Evolutionary conservation across 2,888 invertebrate species (phyloP).

Genomic region (Philereme vetulata): DNA sequence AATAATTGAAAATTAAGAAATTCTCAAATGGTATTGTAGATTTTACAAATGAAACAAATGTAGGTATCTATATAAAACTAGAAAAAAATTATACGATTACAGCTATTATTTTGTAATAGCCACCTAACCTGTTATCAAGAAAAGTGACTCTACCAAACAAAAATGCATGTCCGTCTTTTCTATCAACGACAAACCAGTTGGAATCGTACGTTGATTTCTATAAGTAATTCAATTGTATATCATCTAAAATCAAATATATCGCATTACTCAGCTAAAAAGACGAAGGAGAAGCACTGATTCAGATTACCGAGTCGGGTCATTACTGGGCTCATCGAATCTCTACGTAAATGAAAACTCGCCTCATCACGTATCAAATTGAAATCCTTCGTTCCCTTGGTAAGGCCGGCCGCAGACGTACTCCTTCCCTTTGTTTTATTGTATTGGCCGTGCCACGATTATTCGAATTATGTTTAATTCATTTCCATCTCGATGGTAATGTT

Average conservation of each 20-base stretch:
- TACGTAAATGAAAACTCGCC: constrained; percentile 78
- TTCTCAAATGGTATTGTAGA: too few species aligned
- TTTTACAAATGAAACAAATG: too few species aligned
- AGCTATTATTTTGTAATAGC: too few species aligned
- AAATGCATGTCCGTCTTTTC: neutral
- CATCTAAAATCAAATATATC: constrained; percentile 33
- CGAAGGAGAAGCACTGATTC: constrained; percentile 36
- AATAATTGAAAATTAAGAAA: too few species aligned
- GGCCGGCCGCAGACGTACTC: constrained; percentile 69
- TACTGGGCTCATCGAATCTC: constrained; percentile 35
- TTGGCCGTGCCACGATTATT: constrained; percentile 78
- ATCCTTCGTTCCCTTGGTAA: constrained; percentile 71
- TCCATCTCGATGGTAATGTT: constrained; percentile 75
- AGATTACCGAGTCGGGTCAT: constrained; percentile 41
- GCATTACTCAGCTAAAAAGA: constrained; percentile 35
- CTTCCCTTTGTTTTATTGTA: constrained; percentile 80
- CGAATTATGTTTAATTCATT: constrained; percentile 83
- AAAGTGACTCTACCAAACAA: too few species aligned
- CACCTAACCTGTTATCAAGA: too few species aligned
- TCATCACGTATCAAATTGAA: constrained; percentile 84
- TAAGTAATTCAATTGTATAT: constrained; percentile 16
- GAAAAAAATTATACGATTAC: too few species aligned
- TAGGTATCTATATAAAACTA: too few species aligned
- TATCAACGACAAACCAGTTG: neutral
- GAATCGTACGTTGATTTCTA: neutral